phyloP scores from a whole-genome alignment of 64 coral and sea anemone genomes.

The Dendronephthya gigantea region DNA sequence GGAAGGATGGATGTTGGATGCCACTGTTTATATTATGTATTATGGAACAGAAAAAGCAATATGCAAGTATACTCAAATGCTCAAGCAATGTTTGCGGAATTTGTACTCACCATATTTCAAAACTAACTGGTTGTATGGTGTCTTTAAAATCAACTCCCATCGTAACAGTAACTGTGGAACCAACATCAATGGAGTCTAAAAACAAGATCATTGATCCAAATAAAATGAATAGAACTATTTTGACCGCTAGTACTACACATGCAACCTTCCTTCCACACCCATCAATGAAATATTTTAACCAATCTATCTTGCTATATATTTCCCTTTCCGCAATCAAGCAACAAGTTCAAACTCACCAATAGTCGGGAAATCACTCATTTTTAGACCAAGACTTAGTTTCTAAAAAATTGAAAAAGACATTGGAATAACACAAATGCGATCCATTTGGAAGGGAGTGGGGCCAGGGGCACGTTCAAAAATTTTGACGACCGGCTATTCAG shows the following conservation, averaged over 20 bases:
- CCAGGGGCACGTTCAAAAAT: too few species aligned
- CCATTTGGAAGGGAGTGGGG: too few species aligned
- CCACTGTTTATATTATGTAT: too few species aligned
- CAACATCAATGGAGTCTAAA: conserved; percentile 49
- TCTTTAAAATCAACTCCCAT: conserved; percentile 96
- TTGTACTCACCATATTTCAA: conserved; percentile 66
- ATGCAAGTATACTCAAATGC: too few species aligned
- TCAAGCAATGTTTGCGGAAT: neutral
- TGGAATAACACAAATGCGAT: neutral
- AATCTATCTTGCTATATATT: neutral
- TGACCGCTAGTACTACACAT: neutral
- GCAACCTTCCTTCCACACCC: neutral
- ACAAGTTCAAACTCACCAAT: conserved; percentile 44
- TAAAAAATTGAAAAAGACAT: conserved; percentile 16
- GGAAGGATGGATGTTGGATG: neutral
- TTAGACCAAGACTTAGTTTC: conserved; percentile 75
- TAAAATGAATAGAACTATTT: neutral
- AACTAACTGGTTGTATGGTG: conserved; percentile 76
- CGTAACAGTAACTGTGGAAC: conserved; percentile 69
- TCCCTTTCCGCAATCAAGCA: too few species aligned
- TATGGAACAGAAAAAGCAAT: too few species aligned
- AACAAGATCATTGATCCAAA: too few species aligned
- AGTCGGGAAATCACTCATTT: conserved; percentile 84
- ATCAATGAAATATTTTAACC: neutral
- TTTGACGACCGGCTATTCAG: too few species aligned